These are phyloP conservation scores for Notodonta dromedarius DNA, from an alignment of 2,888 invertebrate genomes.

Conservation along the genomic window DNA sequence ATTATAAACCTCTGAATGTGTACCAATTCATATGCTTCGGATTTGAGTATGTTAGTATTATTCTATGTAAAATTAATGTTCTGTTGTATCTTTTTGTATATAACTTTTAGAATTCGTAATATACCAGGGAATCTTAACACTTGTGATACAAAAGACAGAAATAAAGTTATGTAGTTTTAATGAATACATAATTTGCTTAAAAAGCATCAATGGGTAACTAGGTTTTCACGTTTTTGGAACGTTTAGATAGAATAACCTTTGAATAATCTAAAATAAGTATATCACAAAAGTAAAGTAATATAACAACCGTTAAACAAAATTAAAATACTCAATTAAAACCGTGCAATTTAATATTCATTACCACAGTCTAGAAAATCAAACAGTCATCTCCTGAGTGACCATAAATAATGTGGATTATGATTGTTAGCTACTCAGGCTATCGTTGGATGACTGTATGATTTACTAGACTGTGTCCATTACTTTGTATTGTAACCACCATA, in stretches of 20 bases:
- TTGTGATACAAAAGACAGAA: conserved; percentile 4
- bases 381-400: no score
- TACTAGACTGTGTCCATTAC: background rate
- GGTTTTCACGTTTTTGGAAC: background rate
- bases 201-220: background rate
- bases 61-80: background rate
- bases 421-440: no score
- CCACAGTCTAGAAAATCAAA: no score
- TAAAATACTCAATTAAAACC: background rate
- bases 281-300: no score
- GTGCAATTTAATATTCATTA: no score
- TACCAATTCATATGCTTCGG: background rate
- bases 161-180: conserved; percentile 1
- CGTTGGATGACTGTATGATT: no score
- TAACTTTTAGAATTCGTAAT: background rate
- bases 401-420: no score
- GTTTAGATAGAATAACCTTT: background rate
- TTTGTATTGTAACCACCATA: background rate
- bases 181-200: background rate
- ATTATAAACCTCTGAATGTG: conserved; percentile 1
- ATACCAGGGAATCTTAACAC: conserved; percentile 4
- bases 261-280: background rate
- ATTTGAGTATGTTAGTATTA: background rate
- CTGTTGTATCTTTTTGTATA: conserved; percentile 1
- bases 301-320: background rate